phyloP scores from a whole-genome alignment of 2,113 vertebrate genomes.

The Hoplias malabaricus region DNA sequence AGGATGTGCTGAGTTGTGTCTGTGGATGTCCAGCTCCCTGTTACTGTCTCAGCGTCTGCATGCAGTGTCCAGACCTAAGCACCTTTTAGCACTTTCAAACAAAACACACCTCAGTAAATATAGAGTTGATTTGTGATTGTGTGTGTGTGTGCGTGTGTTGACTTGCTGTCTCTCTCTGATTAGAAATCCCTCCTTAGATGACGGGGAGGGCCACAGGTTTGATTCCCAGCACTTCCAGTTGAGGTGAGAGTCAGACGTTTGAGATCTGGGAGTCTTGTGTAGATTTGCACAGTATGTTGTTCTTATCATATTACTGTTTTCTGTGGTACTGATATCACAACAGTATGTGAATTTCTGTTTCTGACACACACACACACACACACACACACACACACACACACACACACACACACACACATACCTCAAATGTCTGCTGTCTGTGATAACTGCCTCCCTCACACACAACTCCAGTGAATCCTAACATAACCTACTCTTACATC shows the following conservation, averaged over 20 bases:
- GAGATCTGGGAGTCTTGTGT: background rate
- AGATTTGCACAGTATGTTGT: no score
- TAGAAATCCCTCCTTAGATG: constrained; percentile 76
- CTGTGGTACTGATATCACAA: background rate
- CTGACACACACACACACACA: no score
- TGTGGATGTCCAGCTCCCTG: constrained; percentile 16
- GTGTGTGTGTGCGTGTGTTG: constrained; percentile 30
- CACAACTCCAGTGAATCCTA: background rate
- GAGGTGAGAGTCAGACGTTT: constrained; percentile 66
- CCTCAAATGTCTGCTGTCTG: no score
- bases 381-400: no score
- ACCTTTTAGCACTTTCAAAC: constrained; percentile 5
- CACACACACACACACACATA: no score
- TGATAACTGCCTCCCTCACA: background rate
- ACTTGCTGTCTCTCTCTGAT: constrained; percentile 50
- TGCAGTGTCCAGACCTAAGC: constrained; percentile 1
- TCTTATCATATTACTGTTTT: no score
- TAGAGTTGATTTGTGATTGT: constrained; percentile 8
- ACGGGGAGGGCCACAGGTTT: constrained; percentile 73
- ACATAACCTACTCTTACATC: background rate
- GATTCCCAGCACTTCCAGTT: constrained; percentile 76
- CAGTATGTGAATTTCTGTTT: background rate
- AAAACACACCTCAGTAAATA: background rate
- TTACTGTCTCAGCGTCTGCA: constrained; percentile 35
- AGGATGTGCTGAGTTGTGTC: constrained; percentile 27